These are phyloP conservation scores for Diuraphis noxia DNA, from an alignment of 1,140 invertebrate species.

Conservation along the genomic window DNA sequence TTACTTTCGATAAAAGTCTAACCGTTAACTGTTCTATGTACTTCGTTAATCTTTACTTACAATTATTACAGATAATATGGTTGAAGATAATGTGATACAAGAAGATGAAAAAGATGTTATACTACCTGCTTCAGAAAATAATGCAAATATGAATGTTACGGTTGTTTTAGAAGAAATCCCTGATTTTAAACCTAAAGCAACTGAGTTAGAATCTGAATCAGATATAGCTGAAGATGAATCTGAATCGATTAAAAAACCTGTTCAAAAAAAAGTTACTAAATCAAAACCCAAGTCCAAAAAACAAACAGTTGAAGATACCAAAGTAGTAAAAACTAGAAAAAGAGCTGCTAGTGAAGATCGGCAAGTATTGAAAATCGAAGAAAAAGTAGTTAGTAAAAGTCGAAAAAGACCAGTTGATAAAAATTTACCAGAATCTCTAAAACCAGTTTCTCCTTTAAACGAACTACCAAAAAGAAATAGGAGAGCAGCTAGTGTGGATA, in stretches of 20 bases:
- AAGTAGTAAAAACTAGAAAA: neutral
- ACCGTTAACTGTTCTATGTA: neutral
- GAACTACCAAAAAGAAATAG: neutral
- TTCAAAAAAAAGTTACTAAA: neutral
- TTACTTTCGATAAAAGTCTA: too few species aligned
- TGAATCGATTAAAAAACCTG: neutral
- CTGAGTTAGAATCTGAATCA: neutral
- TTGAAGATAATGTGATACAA: neutral
- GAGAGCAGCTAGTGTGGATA: constrained; percentile 25
- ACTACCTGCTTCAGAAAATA: neutral
- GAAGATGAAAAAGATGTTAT: neutral
- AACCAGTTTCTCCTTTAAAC: neutral
- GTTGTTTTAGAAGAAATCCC: neutral
- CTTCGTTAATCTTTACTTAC: neutral
- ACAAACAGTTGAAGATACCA: neutral
- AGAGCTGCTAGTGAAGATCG: constrained; percentile 13
- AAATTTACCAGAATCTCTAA: neutral
- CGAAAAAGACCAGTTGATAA: constrained; percentile 23
- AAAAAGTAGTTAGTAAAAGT: neutral
- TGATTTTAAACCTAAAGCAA: neutral
- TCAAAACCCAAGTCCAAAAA: neutral
- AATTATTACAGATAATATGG: neutral
- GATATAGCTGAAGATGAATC: neutral
- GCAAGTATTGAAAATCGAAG: neutral
- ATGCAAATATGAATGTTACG: neutral